Evolutionary conservation across 2,888 invertebrate species (phyloP).

Genomic region (Platerodrilus igneus): DNA sequence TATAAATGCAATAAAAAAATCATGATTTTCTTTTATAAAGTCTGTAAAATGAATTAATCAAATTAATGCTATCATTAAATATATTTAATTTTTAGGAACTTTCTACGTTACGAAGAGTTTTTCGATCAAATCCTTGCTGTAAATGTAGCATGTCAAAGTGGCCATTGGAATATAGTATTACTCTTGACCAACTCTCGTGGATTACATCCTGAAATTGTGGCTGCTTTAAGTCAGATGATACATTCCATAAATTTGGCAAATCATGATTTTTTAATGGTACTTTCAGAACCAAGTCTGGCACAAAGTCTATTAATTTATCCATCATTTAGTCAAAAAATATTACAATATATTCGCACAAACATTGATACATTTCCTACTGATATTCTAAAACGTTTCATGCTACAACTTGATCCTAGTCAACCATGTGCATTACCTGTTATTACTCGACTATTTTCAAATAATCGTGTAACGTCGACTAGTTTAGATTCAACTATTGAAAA

Average conservation of each 20-base stretch:
- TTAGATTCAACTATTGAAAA: constrained; percentile 50
- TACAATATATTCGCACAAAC: constrained; percentile 39
- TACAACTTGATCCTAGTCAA: constrained; percentile 60
- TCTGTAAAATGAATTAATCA: background rate
- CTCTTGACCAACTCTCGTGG: constrained; percentile 51
- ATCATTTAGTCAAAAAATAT: constrained; percentile 39
- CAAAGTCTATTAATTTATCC: constrained; percentile 43
- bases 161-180: constrained; percentile 56
- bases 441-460: constrained; percentile 40
- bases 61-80: background rate
- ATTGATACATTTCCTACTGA: constrained; percentile 38
- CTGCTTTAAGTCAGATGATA: constrained; percentile 52
- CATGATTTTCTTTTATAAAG: background rate
- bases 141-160: constrained; percentile 59
- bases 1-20: too few relatives aligned
- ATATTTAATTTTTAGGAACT: constrained; percentile 46
- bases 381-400: constrained; percentile 49
- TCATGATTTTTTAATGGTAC: constrained; percentile 39
- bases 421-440: constrained; percentile 50
- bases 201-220: constrained; percentile 54
- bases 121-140: constrained; percentile 62
- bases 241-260: constrained; percentile 41
- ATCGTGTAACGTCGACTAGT: constrained; percentile 44
- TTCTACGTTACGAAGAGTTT: constrained; percentile 57
- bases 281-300: constrained; percentile 44